Conservation (phyloP, 1,140 invertebrate genomes). For the Hyposmocoma kahamanoa region DNA sequence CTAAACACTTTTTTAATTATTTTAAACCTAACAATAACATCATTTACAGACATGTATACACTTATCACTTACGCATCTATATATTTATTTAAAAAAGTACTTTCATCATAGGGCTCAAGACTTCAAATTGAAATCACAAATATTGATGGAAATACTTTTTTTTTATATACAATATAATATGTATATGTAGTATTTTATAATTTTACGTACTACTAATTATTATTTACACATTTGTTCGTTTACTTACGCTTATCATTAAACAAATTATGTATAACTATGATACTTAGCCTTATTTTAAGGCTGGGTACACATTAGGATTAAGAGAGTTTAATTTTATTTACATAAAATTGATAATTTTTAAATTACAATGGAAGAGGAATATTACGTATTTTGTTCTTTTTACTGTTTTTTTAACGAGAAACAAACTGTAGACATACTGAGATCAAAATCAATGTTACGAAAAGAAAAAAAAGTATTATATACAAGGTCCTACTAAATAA, state of each 20-base stretch:
- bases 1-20: slow-evolving; percentile 12
- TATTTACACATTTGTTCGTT: neutral
- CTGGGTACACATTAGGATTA: neutral
- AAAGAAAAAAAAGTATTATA: no score
- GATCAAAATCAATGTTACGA: no score
- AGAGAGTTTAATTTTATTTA: neutral
- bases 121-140: slow-evolving; percentile 31
- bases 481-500: no score
- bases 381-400: no score
- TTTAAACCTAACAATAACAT: slow-evolving; percentile 18
- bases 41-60: slow-evolving; percentile 12
- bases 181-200: slow-evolving; percentile 11
- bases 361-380: no score
- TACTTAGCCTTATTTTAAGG: neutral
- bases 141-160: slow-evolving; percentile 55
- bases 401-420: no score
- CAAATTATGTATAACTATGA: neutral
- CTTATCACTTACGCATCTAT: slow-evolving; percentile 15
- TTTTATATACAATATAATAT: slow-evolving; percentile 20
- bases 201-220: neutral
- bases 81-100: slow-evolving; percentile 37
- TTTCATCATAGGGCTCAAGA: slow-evolving; percentile 55
- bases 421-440: no score
- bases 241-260: neutral
- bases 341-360: neutral